A percentile compares a stretch with the other conserved stretches of the same genome.
Evolutionary conservation across 2,113 vertebrate genomes (phyloP).

Genomic region (Pangasianodon gigas): DNA sequence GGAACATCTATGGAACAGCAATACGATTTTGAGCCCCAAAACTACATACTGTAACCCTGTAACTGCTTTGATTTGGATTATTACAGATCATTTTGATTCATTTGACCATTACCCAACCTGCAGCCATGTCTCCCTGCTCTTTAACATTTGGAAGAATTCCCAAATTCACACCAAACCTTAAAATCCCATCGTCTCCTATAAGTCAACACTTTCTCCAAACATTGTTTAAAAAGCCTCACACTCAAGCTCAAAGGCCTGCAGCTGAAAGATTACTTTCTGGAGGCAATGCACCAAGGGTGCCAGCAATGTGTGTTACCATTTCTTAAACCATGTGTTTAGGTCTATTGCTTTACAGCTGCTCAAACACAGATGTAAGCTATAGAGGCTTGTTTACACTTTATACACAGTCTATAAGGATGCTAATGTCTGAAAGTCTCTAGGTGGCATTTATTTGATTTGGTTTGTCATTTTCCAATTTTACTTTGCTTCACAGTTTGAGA

Average conservation of each 20-base stretch:
- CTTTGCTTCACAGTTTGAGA: not conserved
- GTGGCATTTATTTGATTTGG: not conserved
- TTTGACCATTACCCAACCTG: not conserved
- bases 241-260: not conserved
- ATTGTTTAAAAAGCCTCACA: conserved; percentile 18
- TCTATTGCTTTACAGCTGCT: conserved; percentile 66
- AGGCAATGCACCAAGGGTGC: conserved; percentile 49
- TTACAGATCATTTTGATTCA: not conserved
- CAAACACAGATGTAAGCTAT: conserved; percentile 67
- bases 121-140: not conserved
- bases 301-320: conserved; percentile 56
- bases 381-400: conserved; percentile 52
- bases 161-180: not conserved
- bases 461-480: not conserved
- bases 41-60: not conserved
- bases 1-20: not conserved
- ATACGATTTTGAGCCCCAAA: not conserved
- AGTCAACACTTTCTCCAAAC: conserved; percentile 21
- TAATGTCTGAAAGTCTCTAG: not conserved
- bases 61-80: not conserved
- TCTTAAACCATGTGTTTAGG: conserved; percentile 36
- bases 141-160: conserved; percentile 9
- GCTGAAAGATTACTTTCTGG: conserved; percentile 26
- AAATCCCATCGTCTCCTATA: not conserved
- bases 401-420: conserved; percentile 35